Evolutionary conservation across 2,113 vertebrate genomes (phyloP), one percentile per base, ranked within the genome.

Genomic region (Perccottus glenii): DNA sequence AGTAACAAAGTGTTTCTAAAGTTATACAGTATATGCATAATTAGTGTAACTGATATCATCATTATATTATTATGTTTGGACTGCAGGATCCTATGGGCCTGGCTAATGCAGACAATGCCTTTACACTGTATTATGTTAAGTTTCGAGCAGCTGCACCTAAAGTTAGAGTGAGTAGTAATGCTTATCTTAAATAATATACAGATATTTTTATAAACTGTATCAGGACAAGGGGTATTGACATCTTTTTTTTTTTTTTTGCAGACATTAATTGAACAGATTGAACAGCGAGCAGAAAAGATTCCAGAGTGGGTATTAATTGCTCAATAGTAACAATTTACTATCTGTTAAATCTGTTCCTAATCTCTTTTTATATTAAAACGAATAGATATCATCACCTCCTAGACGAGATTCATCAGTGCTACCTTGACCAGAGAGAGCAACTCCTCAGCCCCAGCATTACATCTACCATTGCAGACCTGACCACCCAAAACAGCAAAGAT

Each of bases 141-240:
- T 99, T 98, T 85, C 91, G 98, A 93, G 95, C 96, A 56, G 94
- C 96, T 79, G 96, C 96, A 76, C 98, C 96, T 42, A 99, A 99
- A 96, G 95, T 99, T 84, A 93, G 94, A 86, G 98, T 99, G 91
- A 95, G 95, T 90, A 56, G 19, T 40, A 44, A 19, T 38, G 0
- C 66, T n/a, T 27, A 46, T 7, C 49, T n/a, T 2, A 56, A 45
- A 47, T 58, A n/a, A 40, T 36, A n/a, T 59, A 35, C 15, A 1
- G 1, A 51, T 61, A 0, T 33, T 27, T 36, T 47, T 58, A n/a
- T 59, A 1, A 43, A 12, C 65, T 48, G 5, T 16, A 67, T 11
- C 32, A 0, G 14, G 6, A 12, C 9, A 36, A 36, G 12, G 38
- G 15, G 14, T 3, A 11, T 11, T 56, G 0, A 33, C 5, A 8